These are phyloP conservation scores for Bruchidius siliquastri DNA, from an alignment of 2,888 invertebrate species.

Conservation along the genomic window DNA sequence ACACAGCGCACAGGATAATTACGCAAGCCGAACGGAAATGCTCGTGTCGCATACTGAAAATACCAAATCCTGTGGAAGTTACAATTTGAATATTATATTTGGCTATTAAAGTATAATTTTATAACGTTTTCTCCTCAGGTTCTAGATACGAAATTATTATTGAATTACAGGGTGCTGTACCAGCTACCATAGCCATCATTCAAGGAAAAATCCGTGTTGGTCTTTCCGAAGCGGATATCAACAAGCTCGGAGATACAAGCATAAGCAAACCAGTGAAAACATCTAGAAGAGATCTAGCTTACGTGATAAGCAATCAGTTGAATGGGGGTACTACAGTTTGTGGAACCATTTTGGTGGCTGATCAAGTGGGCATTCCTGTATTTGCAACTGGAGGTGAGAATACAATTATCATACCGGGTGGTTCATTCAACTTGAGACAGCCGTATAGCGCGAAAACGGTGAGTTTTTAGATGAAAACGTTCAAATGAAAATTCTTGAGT, in stretches of 20 bases:
- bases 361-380: conserved; percentile 75
- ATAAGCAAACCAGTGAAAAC: conserved; percentile 64
- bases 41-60: too few relatives aligned
- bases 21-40: too few relatives aligned
- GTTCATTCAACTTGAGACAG: too few relatives aligned
- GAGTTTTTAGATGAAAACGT: too few relatives aligned
- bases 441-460: too few relatives aligned
- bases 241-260: conserved; percentile 55
- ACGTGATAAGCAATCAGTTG: conserved; percentile 61
- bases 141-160: not conserved
- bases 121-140: too few relatives aligned
- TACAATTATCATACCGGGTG: too few relatives aligned
- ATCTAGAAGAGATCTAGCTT: conserved; percentile 81
- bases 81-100: too few relatives aligned
- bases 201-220: conserved; percentile 81
- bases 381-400: conserved; percentile 85
- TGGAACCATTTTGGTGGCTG: conserved; percentile 84
- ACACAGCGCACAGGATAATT: too few relatives aligned
- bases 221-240: conserved; percentile 59
- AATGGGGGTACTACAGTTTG: conserved; percentile 96
- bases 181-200: conserved; percentile 90
- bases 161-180: conserved; percentile 65
- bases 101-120: too few relatives aligned
- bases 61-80: too few relatives aligned
- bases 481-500: too few relatives aligned